Base-by-base conservation (phyloP, 1,140 invertebrate species). In the Bombyx mori region DNA sequence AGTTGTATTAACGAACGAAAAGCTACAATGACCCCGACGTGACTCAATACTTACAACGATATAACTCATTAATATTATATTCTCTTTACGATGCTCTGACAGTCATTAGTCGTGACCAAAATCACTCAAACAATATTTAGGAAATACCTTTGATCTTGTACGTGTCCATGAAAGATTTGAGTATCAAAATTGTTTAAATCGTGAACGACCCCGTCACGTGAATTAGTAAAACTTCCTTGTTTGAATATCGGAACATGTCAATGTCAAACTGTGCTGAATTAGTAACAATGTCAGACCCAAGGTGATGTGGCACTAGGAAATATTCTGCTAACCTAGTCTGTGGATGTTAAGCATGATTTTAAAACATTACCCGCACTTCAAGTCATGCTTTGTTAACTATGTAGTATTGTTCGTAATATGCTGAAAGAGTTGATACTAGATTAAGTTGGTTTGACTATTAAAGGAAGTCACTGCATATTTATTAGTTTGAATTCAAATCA, bases 221-320 rank as follows among this genome's bases (percentile, higher is more conserved):
- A 61, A 64, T 61, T 63, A 65, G 52, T 63, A 63, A 58, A 56
- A 73, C 71, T 83, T 84, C 79, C 80, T 79, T 66, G 60, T 86
- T 69, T 61, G 65, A 75, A 78, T 75, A 77, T 76, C 76, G 68
- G 71, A 74, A 69, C 73, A 69, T 77, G 75, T 77, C 79, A 86
- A 82, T 86, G 81, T 72, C 77, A 61, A 69, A 74, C 56, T 56
- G 66, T 65, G 74, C 80, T 70, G 66, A 86, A 77, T 82, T 86
- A 82, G 78, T 67, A 73, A 67, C 80, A 82, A 82, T 79, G 79
- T 71, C 80, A 72, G 57, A 57, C 62, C 65, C 77, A 86, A 86
- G 82, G 79, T 56, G 55, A 71, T 46, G 53, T 51, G 42, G 52
- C 57, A 65, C 60, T 54, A 69, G 66, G 63, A 66, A 69, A 70